A percentile compares a stretch with the other conserved stretches of the same genome.
These are phyloP conservation scores for Timema cristinae DNA, from an alignment of 2,888 invertebrate species.

Conservation along the genomic window DNA sequence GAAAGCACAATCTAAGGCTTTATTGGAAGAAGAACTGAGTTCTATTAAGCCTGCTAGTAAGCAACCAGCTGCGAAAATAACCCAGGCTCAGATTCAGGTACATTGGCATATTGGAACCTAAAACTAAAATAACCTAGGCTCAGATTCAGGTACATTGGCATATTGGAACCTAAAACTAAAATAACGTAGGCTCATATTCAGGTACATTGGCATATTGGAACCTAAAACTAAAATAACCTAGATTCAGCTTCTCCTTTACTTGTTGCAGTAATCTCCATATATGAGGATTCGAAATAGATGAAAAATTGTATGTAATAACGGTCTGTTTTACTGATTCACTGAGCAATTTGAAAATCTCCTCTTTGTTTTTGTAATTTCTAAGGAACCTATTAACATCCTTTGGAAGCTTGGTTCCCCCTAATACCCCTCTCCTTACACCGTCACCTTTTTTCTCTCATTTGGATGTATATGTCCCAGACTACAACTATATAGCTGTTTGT, in stretches of 20 bases:
- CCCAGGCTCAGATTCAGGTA: constrained; percentile 70
- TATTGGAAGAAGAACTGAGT: constrained; percentile 80
- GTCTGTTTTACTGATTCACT: background rate
- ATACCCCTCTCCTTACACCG: background rate
- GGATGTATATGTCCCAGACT: background rate
- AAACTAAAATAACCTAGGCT: constrained; percentile 57
- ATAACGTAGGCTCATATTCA: too few relatives aligned
- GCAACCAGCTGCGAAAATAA: constrained; percentile 70
- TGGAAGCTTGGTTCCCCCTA: background rate
- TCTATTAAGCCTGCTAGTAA: constrained; percentile 62
- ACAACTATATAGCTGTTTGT: constrained; percentile 7
- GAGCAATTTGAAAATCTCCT: background rate
- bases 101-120: constrained; percentile 3
- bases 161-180: too few relatives aligned
- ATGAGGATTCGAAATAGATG: background rate
- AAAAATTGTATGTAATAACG: background rate
- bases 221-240: too few relatives aligned
- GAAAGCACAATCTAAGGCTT: constrained; percentile 76
- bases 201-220: too few relatives aligned
- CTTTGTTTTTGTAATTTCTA: constrained; percentile 1
- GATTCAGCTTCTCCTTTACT: constrained; percentile 4
- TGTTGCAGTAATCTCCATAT: too few relatives aligned
- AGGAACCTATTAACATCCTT: background rate
- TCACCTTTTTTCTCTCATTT: constrained; percentile 3
- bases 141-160: constrained; percentile 55